Evolutionary conservation across 2,113 vertebrate species (phyloP), one percentile per base, ranked within the genome.

Genomic region (Plecotus auritus): DNA sequence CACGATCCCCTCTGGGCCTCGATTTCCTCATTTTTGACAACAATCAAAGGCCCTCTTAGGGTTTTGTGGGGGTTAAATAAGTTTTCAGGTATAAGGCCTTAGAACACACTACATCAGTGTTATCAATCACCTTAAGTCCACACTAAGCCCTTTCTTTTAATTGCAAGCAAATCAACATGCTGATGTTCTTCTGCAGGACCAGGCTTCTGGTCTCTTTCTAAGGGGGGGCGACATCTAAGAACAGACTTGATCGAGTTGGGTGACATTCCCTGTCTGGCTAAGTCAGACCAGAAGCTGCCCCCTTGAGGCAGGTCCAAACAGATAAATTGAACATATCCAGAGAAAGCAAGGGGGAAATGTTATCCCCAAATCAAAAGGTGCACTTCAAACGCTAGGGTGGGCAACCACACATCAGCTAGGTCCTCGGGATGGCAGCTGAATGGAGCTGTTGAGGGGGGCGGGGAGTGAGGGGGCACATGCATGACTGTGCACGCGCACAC

Each of bases 241-340:
- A 73, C 18, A 73, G 42, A 77, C 10, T 47, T 56, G 37, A 74
- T 0, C 2, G 45, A 51, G 69, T 4, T 47, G 83, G 49, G 61
- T 13, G 30, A 69, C 13, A 37, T 8, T 56, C 13, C 64, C 9
- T 0, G 3, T 45, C 67, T 47, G 81, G 45, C 35, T 89, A 22
- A 47, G 70, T 85, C 17, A 35, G 76, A 17, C 56, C 40, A 78
- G 91, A 67, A 73, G 81, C n/a, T 85, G 78, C 14, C 61, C 87
- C 67, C 73, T 37, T 5, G n/a, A 95, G 88, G 74, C 61, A 86
- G 56, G 54, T 67, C 74, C 40, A 56, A 56, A 66, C 26, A n/a
- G 30, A 30, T 28, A 56, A 20, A 76, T 7, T 1, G 16, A 78
- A 32, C n/a, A 35, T 37, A 67, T 35, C 22, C 49, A 16, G 76